Evolutionary conservation across 2,797 vertebrate species (phyloP).

Genomic region (Esox lucius): DNA sequence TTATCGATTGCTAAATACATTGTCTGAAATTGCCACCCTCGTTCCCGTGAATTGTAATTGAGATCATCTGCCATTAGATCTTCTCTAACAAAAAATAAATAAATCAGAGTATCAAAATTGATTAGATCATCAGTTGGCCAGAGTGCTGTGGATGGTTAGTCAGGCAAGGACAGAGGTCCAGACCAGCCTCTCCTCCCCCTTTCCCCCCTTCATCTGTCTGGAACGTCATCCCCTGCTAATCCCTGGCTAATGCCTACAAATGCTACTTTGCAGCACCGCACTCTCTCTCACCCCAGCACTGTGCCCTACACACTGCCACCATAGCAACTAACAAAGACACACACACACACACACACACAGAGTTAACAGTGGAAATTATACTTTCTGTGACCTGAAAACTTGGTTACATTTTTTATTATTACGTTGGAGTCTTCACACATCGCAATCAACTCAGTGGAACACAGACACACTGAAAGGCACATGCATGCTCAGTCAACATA

Average conservation of each 20-base stretch:
- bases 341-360: conserved; percentile 1
- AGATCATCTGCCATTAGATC: too few relatives aligned
- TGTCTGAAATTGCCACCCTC: too few relatives aligned
- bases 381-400: neutral
- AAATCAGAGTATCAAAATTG: too few relatives aligned
- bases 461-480: neutral
- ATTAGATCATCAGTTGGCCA: too few relatives aligned
- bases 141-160: too few relatives aligned
- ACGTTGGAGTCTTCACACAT: neutral
- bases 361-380: neutral
- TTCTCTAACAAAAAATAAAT: too few relatives aligned
- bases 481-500: neutral
- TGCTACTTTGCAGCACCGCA: conserved; percentile 1
- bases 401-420: conserved; percentile 1
- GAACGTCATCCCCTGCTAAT: conserved; percentile 37
- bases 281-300: conserved; percentile 11
- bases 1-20: too few relatives aligned
- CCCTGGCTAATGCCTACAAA: conserved; percentile 38
- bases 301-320: neutral
- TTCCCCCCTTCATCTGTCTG: neutral
- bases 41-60: too few relatives aligned
- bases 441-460: neutral
- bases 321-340: neutral
- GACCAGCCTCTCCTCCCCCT: neutral
- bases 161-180: neutral